Conservation (phyloP, 2,113 vertebrate species). For the Leptobrachium ailaonicum region DNA sequence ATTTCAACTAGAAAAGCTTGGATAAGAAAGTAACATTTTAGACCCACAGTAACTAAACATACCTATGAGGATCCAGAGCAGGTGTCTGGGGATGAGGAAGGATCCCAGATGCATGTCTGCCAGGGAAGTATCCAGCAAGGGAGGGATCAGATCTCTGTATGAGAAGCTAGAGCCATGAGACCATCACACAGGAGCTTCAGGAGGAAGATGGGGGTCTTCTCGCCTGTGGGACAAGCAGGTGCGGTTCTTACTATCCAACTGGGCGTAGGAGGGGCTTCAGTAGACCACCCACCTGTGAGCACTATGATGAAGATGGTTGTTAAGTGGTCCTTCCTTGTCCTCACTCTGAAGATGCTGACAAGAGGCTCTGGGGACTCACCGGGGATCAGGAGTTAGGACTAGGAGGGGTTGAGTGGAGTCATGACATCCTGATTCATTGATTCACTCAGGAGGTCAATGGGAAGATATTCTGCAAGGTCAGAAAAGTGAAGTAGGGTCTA, state of each 20-base stretch:
- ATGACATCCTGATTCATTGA: not conserved
- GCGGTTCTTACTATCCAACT: not conserved
- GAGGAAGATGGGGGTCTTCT: not conserved
- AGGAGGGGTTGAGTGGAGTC: not conserved
- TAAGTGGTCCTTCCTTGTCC: not conserved
- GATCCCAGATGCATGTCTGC: conserved; percentile 31
- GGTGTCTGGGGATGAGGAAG: conserved; percentile 21
- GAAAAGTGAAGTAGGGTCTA: no score
- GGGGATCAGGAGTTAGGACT: not conserved
- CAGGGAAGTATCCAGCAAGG: not conserved
- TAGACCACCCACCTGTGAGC: conserved; percentile 14
- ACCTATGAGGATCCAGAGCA: conserved; percentile 44
- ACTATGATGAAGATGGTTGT: not conserved
- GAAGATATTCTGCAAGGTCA: no score
- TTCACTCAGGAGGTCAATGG: not conserved
- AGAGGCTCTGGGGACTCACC: not conserved
- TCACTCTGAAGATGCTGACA: not conserved
- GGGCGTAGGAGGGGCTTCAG: conserved; percentile 19
- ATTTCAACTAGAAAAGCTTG: no score
- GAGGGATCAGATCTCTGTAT: not conserved
- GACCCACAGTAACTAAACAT: not conserved
- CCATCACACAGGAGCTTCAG: not conserved
- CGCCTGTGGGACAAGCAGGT: not conserved
- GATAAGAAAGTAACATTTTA: no score
- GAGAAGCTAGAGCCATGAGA: conserved; percentile 12